These are phyloP conservation scores for Echiichthys vipera DNA, from an alignment of 2,797 vertebrate species.

Conservation along the genomic window DNA sequence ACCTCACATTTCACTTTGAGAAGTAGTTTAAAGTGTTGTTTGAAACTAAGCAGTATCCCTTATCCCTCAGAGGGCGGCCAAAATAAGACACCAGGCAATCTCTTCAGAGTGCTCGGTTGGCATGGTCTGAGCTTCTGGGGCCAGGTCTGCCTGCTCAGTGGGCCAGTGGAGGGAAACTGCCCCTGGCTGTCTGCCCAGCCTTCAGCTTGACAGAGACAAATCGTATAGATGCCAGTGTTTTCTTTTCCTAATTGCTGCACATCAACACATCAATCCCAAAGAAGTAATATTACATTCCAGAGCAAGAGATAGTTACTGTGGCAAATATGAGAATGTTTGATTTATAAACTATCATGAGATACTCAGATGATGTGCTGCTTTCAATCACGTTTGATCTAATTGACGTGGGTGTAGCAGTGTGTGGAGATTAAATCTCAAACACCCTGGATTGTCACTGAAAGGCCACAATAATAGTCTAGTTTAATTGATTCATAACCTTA, in stretches of 20 bases:
- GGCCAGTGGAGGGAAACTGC: conserved; percentile 68
- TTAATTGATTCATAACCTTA: conserved; percentile 16
- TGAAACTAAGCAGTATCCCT: conserved; percentile 55
- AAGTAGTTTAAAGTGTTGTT: conserved; percentile 46
- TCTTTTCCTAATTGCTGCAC: conserved; percentile 58
- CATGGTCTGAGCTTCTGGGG: conserved; percentile 44
- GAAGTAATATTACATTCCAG: conserved; percentile 49
- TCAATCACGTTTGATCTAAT: not conserved
- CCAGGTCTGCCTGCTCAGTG: conserved; percentile 61
- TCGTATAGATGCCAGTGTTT: conserved; percentile 72
- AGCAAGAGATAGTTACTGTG: conserved; percentile 19
- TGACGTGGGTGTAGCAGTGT: not conserved
- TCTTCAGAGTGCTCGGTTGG: conserved; percentile 61
- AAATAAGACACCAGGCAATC: conserved; percentile 69
- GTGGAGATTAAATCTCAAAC: conserved; percentile 4
- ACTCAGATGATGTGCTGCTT: not conserved
- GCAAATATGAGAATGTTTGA: not conserved
- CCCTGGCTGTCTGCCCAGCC: conserved; percentile 69
- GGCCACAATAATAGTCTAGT: not conserved
- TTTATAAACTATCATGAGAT: not conserved
- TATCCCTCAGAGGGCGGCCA: conserved; percentile 46
- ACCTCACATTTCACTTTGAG: conserved; percentile 47
- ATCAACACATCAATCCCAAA: conserved; percentile 60
- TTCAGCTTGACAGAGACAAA: conserved; percentile 75
- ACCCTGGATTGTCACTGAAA: not conserved